These are phyloP conservation scores for Ferrisia virgata DNA, from an alignment of 2,888 invertebrate species.

Conservation along the genomic window DNA sequence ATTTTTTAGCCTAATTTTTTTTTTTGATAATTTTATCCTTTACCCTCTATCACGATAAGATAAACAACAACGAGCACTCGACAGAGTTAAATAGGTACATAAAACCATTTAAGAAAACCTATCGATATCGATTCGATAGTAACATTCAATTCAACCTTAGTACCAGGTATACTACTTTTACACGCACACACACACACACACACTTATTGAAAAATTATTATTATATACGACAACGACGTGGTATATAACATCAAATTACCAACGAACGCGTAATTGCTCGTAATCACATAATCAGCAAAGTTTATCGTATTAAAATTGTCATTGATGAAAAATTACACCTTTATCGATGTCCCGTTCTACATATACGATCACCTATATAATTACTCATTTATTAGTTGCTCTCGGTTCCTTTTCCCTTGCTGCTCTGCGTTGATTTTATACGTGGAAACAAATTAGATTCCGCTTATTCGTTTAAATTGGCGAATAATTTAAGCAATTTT, in stretches of 20 bases:
- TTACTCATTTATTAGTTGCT: not conserved
- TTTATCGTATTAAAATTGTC: conserved; percentile 8
- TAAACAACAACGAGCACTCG: too few relatives aligned
- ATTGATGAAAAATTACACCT: conserved; percentile 9
- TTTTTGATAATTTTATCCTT: too few relatives aligned
- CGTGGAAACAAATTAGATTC: not conserved
- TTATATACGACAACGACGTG: not conserved
- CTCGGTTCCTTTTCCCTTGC: not conserved
- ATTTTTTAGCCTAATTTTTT: too few relatives aligned
- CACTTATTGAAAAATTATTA: not conserved
- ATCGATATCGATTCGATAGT: too few relatives aligned
- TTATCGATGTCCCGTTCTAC: conserved; percentile 3
- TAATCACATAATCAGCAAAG: not conserved
- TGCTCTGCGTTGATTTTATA: not conserved
- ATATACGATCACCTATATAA: not conserved
- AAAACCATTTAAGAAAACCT: too few relatives aligned
- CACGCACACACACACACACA: too few relatives aligned
- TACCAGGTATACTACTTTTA: too few relatives aligned
- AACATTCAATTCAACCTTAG: too few relatives aligned
- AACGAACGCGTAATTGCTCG: not conserved
- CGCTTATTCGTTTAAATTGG: not conserved
- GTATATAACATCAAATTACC: not conserved
- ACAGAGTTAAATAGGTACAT: too few relatives aligned
- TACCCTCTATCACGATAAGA: too few relatives aligned
- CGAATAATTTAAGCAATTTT: conserved; percentile 3